These are phyloP conservation scores for Dolichomitus sp. DNA, from an alignment of 2,888 invertebrate species.

Conservation along the genomic window DNA sequence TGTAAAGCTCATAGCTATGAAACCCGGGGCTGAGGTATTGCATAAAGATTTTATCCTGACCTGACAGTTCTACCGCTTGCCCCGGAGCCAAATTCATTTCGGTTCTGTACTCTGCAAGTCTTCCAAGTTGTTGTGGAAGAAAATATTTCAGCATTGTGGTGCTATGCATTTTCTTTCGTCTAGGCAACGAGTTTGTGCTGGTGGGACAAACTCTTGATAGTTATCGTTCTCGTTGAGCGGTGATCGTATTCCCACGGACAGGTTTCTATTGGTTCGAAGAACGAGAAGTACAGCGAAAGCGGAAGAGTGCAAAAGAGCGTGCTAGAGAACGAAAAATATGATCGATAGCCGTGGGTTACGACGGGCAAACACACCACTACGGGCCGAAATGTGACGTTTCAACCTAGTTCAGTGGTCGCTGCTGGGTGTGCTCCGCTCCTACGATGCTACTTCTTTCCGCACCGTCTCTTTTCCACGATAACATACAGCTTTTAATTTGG, in stretches of 20 bases:
- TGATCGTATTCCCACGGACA: neutral
- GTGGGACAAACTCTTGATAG: constrained; percentile 1
- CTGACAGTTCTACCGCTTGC: neutral
- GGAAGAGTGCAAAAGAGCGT: neutral
- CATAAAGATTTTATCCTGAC: neutral
- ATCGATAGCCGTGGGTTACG: constrained; percentile 21
- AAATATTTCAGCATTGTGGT: neutral
- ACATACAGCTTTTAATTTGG: constrained; percentile 71
- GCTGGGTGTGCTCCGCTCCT: neutral
- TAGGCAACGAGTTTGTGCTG: neutral
- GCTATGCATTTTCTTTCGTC: neutral
- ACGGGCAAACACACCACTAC: constrained; percentile 13
- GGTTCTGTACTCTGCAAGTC: neutral
- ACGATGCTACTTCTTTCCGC: neutral
- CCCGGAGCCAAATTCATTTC: constrained; percentile 13
- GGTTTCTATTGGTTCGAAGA: neutral
- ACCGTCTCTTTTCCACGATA: constrained; percentile 50
- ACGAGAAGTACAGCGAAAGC: neutral
- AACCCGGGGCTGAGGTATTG: neutral
- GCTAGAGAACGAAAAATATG: constrained; percentile 12
- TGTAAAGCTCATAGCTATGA: neutral
- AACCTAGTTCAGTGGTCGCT: constrained; percentile 44
- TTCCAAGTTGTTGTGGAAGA: neutral
- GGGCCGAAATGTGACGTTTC: constrained; percentile 50
- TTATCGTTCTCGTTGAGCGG: neutral